phyloP scores from a whole-genome alignment of 1,140 invertebrate genomes.

The Meloidogyne chitwoodi region DNA sequence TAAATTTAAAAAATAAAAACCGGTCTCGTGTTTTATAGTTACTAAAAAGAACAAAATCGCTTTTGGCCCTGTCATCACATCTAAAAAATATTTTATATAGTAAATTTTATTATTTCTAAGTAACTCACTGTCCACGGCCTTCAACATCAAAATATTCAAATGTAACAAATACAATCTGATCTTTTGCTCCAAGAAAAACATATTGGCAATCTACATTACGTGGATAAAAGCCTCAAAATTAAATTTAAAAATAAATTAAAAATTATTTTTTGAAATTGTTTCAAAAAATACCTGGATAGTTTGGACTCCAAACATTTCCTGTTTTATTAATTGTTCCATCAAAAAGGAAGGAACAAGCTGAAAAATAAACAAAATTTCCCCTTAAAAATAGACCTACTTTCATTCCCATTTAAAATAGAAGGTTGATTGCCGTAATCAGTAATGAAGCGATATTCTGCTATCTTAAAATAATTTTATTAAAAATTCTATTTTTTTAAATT shows the following conservation, averaged over 20 bases:
- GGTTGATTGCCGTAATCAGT: constrained; percentile 48
- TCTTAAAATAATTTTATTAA: constrained; percentile 25
- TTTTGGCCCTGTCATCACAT: constrained; percentile 78
- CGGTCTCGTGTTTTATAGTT: constrained; percentile 79
- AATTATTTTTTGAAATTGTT: too few species aligned
- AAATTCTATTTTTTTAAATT: not conserved
- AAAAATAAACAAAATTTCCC: not conserved
- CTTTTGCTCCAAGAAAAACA: constrained; percentile 77
- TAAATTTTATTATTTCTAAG: not conserved
- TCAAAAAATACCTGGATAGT: constrained; percentile 70
- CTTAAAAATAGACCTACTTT: too few species aligned
- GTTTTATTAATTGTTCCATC: constrained; percentile 71
- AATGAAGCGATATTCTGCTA: constrained; percentile 51
- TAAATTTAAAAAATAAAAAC: not conserved
- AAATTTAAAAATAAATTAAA: not conserved
- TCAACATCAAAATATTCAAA: constrained; percentile 87
- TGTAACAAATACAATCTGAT: constrained; percentile 77
- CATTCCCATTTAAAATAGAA: constrained; percentile 13
- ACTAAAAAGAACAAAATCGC: constrained; percentile 88
- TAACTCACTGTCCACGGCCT: constrained; percentile 76
- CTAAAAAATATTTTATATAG: constrained; percentile 63
- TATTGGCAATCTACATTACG: constrained; percentile 88
- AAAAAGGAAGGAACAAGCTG: constrained; percentile 64
- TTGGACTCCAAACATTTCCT: constrained; percentile 82
- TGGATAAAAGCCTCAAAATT: constrained; percentile 71